These are phyloP conservation scores for Tokudaia muenninki DNA, from an alignment of 2,797 vertebrate species.

Conservation along the genomic window DNA sequence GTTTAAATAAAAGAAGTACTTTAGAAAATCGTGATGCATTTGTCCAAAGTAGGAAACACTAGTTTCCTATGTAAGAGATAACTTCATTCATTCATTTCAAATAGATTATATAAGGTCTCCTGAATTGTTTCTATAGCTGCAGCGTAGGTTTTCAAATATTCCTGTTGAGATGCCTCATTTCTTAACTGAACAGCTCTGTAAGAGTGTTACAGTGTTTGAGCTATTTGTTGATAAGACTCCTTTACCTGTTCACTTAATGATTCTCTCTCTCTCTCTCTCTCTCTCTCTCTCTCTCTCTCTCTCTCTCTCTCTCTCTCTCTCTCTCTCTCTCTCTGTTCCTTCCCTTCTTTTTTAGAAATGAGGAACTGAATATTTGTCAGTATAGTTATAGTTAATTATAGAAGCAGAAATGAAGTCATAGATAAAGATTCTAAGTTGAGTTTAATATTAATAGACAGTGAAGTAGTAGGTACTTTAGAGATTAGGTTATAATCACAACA, in stretches of 20 bases:
- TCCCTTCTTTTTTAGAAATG: not conserved
- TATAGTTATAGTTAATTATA: not conserved
- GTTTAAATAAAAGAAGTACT: conserved; percentile 31
- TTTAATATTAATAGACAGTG: not conserved
- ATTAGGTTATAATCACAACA: not conserved
- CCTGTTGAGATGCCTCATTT: not conserved
- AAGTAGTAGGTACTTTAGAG: conserved; percentile 36
- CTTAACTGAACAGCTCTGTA: not conserved
- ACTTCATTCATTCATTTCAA: not conserved
- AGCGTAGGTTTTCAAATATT: not conserved
- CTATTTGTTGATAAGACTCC: not conserved
- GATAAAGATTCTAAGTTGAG: not conserved
- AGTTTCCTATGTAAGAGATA: not conserved
- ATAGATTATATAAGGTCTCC: not conserved
- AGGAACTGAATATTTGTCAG: conserved; percentile 16
- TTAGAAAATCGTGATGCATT: conserved; percentile 35
- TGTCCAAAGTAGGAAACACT: not conserved
- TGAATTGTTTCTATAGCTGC: not conserved
- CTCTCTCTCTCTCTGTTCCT: not conserved
- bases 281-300: not conserved
- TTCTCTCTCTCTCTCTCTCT: too few species aligned
- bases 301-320: too few species aligned
- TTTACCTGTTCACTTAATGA: not conserved
- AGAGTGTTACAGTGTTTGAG: conserved; percentile 11
- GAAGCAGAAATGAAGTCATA: not conserved